Evolutionary conservation across 2,797 vertebrate species (phyloP).

Genomic region (Nannoperca obscura): DNA sequence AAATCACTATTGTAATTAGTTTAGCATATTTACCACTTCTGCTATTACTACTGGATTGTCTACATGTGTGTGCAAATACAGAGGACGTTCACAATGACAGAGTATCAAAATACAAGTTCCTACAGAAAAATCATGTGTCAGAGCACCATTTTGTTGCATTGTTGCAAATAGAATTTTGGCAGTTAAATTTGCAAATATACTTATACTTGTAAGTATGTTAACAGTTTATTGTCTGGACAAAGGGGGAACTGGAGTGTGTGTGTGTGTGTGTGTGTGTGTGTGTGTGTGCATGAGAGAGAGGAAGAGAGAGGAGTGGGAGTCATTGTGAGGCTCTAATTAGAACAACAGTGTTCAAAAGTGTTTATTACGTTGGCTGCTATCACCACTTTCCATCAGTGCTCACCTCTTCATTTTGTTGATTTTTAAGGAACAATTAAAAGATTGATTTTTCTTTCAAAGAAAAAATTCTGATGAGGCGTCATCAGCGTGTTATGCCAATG

Average conservation of each 20-base stretch:
- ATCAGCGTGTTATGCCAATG: not conserved
- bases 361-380: conserved; percentile 20
- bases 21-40: conserved; percentile 43
- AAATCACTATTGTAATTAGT: conserved; percentile 56
- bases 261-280: conserved; percentile 7
- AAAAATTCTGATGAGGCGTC: not conserved
- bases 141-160: not conserved
- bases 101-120: not conserved
- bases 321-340: conserved; percentile 20
- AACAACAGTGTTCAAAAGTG: conserved; percentile 15
- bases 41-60: conserved; percentile 10
- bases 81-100: not conserved
- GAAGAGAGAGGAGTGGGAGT: conserved; percentile 18
- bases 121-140: not conserved
- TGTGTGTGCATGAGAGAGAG: not conserved
- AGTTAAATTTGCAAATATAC: not conserved
- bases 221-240: not conserved
- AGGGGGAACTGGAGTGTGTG: not conserved
- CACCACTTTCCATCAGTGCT: conserved; percentile 7
- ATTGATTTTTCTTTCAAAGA: not conserved
- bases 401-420: conserved; percentile 4
- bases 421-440: conserved; percentile 1
- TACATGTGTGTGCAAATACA: conserved; percentile 8
- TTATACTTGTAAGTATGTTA: not conserved
- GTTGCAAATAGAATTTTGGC: not conserved